Evolutionary conservation across 2,888 invertebrate species (phyloP).

Genomic region (Adela reaumurella): DNA sequence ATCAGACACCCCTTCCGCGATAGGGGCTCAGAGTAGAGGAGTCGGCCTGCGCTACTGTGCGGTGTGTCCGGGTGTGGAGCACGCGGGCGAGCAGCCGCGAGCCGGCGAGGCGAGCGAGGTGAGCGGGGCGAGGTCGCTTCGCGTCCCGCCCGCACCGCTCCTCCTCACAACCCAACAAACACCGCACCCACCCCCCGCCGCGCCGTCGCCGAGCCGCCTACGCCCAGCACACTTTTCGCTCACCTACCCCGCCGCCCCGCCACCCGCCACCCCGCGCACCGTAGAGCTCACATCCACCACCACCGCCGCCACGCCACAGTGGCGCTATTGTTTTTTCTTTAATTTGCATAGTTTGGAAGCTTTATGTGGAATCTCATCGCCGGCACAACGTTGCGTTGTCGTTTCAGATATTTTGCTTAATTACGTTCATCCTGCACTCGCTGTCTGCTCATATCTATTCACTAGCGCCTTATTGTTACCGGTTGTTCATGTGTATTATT

Average conservation of each 20-base stretch:
- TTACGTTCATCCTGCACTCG: no score
- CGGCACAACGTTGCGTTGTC: not conserved
- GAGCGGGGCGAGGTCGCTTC: conserved; percentile 24
- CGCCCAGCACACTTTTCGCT: conserved; percentile 21
- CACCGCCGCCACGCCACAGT: conserved; percentile 1
- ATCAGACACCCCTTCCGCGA: not conserved
- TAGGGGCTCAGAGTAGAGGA: conserved; percentile 2
- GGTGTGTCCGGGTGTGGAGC: conserved; percentile 1
- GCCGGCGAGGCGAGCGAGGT: conserved; percentile 14
- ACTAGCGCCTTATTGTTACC: no score
- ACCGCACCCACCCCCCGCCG: conserved; percentile 17
- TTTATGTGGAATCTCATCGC: not conserved
- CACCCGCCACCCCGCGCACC: conserved; percentile 8
- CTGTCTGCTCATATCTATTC: no score
- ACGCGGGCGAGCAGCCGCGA: conserved; percentile 4
- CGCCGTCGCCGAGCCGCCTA: conserved; percentile 21
- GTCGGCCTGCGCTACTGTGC: conserved; percentile 1
- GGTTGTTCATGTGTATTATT: no score
- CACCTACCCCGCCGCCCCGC: conserved; percentile 13
- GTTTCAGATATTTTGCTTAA: no score
- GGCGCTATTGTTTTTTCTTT: not conserved
- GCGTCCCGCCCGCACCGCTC: conserved; percentile 18
- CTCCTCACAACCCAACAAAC: conserved; percentile 21
- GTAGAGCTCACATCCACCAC: conserved; percentile 3
- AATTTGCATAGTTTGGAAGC: not conserved